Conservation (phyloP, 2,888 invertebrate species). For the Mimumesa dahlbomi region DNA sequence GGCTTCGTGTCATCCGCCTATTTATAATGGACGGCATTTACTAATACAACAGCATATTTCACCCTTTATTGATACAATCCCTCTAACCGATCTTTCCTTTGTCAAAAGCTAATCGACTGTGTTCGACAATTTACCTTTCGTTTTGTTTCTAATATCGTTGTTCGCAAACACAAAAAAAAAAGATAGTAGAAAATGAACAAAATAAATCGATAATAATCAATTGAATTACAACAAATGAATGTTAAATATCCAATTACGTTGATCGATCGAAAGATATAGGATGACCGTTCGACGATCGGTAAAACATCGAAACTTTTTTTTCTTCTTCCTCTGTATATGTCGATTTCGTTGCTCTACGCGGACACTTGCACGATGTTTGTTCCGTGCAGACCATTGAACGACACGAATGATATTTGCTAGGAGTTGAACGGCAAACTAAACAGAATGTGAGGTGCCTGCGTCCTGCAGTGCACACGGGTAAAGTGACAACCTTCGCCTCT, state of each 20-base stretch:
- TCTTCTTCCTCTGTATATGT: no score
- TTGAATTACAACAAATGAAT: no score
- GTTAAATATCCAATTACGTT: no score
- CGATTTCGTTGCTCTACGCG: conserved; percentile 36
- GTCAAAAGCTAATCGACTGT: not conserved
- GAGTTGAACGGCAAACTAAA: conserved; percentile 73
- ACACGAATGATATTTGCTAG: conserved; percentile 61
- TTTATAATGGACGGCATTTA: conserved; percentile 66
- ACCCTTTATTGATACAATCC: conserved; percentile 4
- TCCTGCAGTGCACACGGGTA: conserved; percentile 50
- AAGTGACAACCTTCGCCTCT: conserved; percentile 72
- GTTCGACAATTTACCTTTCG: not conserved
- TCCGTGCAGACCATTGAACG: conserved; percentile 48
- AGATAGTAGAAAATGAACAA: conserved; percentile 12
- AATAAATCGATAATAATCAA: no score
- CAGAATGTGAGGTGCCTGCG: conserved; percentile 66
- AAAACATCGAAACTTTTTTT: no score
- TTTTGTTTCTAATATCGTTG: not conserved
- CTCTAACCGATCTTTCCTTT: conserved; percentile 5
- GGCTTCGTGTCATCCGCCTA: conserved; percentile 63
- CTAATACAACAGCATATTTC: conserved; percentile 47
- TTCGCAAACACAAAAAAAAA: not conserved
- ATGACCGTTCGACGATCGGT: no score
- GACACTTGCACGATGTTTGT: conserved; percentile 55
- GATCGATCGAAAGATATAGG: no score